Evolutionary conservation across 2,797 vertebrate genomes (phyloP), one percentile per base, ranked within the genome.

Genomic region (Echeneis naucrates): DNA sequence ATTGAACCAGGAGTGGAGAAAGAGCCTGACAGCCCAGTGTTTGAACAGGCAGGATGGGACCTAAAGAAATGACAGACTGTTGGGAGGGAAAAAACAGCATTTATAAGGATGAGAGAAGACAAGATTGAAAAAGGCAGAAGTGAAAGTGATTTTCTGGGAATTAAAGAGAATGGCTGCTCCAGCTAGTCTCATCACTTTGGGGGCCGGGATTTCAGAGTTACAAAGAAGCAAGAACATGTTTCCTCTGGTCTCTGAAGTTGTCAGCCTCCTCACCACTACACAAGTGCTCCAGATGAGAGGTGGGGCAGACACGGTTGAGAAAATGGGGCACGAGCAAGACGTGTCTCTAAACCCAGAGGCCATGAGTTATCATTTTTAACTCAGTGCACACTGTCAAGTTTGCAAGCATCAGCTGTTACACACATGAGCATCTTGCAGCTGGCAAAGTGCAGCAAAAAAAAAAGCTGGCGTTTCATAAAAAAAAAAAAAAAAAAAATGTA

Each of bases 291-390:
- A 86, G 72, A 89, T 78, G 72, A 86, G 88, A 88, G 87, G 77
- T 66, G 83, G 75, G 85, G 82, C 78, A 80, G 77, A 77, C 65
- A 65, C 70, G 7, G 64, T 70, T 63, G 67, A 52, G 75, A 87
- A 90, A 89, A 81, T 86, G 81, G 88, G 78, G 80, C 89, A 87
- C 73, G 85, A 85, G 75, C 65, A 62, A 81, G 71, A 70, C 19
- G 32, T 42, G 56, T 84, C 80, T 90, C 75, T 68, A 16, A 86
- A 86, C 79, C 86, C 87, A 80, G 50, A 33, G 87, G 89, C 84
- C 80, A 30, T 58, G 84, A 78, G 86, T 86, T 81, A 72, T 82
- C 13, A 78, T 89, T 87, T 88, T 83, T 80, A 71, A 69, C 72
- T 81, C 53, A 9, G 51, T 82, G 89, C 79, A 75, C 88, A 60